Conservation (phyloP, 1,140 invertebrate genomes). For the Drosophila ohnishii region DNA sequence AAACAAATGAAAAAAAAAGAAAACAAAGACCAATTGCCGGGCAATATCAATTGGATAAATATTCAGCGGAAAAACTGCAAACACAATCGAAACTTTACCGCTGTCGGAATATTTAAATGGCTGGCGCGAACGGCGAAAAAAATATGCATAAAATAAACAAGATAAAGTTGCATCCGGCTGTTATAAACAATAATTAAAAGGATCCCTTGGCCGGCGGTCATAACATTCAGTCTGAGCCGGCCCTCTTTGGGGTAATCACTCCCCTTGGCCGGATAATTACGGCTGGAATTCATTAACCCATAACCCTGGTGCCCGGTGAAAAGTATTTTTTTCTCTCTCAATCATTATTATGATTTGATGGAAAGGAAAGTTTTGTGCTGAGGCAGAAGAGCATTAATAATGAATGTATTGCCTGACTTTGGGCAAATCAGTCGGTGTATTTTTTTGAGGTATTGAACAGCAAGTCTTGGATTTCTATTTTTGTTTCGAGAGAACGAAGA, state of each 20-base stretch:
- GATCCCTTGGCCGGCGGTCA: constrained; percentile 50
- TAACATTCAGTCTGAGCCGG: constrained; percentile 34
- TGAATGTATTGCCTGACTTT: neutral
- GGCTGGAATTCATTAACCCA: constrained; percentile 67
- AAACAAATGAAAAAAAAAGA: constrained; percentile 41
- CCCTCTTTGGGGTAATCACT: constrained; percentile 35
- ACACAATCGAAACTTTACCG: constrained; percentile 69
- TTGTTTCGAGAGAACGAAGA: neutral
- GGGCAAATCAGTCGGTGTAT: neutral
- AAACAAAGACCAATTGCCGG: constrained; percentile 56
- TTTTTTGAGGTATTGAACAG: neutral
- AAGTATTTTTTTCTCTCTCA: neutral
- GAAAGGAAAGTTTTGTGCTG: neutral
- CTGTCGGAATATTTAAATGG: constrained; percentile 66
- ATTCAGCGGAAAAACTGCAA: constrained; percentile 57
- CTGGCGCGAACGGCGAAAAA: constrained; percentile 7
- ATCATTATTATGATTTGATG: constrained; percentile 2
- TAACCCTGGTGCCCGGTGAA: constrained; percentile 20
- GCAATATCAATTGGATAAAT: constrained; percentile 68
- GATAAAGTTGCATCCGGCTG: constrained; percentile 68
- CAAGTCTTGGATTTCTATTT: neutral
- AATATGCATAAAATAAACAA: constrained; percentile 43
- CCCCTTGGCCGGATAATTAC: constrained; percentile 46
- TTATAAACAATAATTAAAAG: constrained; percentile 80
- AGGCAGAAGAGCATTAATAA: neutral